Evolutionary conservation across 2,797 vertebrate species (phyloP).

Genomic region (Megaceryle alcyon): DNA sequence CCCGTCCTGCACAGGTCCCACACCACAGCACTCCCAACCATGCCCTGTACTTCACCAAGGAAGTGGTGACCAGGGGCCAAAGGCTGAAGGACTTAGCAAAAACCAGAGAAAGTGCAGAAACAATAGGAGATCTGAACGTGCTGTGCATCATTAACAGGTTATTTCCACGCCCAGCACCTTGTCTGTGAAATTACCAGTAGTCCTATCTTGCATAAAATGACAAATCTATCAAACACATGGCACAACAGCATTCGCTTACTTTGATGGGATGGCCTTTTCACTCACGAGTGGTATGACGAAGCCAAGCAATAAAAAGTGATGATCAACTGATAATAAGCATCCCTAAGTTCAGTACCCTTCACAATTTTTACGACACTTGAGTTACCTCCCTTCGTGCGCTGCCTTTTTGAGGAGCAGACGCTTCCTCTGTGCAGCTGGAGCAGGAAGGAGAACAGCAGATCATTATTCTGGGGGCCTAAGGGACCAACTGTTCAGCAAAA

Average conservation of each 20-base stretch:
- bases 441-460: not conserved
- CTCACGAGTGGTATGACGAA: not conserved
- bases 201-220: not conserved
- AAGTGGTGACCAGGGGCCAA: not conserved
- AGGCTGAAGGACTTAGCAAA: not conserved
- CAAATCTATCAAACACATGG: not conserved
- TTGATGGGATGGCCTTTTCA: not conserved
- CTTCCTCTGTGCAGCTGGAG: not conserved
- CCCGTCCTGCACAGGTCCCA: not conserved
- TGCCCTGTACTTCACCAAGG: not conserved
- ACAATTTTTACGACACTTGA: not conserved
- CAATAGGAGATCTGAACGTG: not conserved
- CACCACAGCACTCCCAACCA: not conserved
- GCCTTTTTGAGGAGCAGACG: not conserved
- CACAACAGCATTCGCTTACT: not conserved
- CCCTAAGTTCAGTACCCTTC: not conserved
- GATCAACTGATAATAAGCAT: not conserved
- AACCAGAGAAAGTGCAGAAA: not conserved
- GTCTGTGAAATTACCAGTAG: not conserved
- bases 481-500: slow-evolving; percentile 7
- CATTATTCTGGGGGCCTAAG: not conserved
- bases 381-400: not conserved
- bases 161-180: slow-evolving; percentile 6
- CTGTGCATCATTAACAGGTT: not conserved
- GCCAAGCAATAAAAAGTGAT: not conserved